Base-by-base conservation (phyloP, 2,888 invertebrate species). In the Camponotus fellah region DNA sequence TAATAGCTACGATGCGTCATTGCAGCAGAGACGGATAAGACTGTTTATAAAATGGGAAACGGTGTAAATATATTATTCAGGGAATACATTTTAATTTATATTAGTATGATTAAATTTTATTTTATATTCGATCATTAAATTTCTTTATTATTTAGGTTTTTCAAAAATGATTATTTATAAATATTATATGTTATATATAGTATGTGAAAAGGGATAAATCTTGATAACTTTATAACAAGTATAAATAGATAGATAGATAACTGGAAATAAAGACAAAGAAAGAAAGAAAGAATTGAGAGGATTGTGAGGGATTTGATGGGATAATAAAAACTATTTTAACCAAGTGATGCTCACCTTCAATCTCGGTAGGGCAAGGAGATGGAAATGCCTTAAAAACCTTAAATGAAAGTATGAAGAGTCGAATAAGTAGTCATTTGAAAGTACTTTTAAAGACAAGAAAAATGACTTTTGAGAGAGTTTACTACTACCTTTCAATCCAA, bases 311-410 rank as follows among this genome's bases (percentile, higher is more conserved):
- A 62, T 34, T 62, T 62, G 6, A 62, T 34, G 32, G 17, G 17
- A 62, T 62, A 10, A 62, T 62, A 14, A 60, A 60, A 26, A 12
- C 60, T 60, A 60, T 60, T 60, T 60, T 60, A 14, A 62, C 9
- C 17, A 62, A 3, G 8, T 32, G 6, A 2, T 14, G 10, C 14
- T 2, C 34, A 62, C 6, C 17, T 6, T 2, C 32, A 5, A n/a
- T 12, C 9, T 2, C 3, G 1, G 8, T 62, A 8, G 3, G 3
- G 6, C 32, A 62, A 62, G 9, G 3, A 12, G 17, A 1, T 17
- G 62, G 12, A 3, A 2, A 3, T 17, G 62, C 1, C 17, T 62
- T 34, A 62, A 62, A 62, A 62, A 32, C 17, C 9, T 62, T 62
- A 62, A 62, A 34, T 8, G 62, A n/a, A n/a, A n/a, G 6, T 17